Evolutionary conservation across 2,113 vertebrate species (phyloP), one percentile per base, ranked within the genome.

Genomic region (Muscicapa adusta): DNA sequence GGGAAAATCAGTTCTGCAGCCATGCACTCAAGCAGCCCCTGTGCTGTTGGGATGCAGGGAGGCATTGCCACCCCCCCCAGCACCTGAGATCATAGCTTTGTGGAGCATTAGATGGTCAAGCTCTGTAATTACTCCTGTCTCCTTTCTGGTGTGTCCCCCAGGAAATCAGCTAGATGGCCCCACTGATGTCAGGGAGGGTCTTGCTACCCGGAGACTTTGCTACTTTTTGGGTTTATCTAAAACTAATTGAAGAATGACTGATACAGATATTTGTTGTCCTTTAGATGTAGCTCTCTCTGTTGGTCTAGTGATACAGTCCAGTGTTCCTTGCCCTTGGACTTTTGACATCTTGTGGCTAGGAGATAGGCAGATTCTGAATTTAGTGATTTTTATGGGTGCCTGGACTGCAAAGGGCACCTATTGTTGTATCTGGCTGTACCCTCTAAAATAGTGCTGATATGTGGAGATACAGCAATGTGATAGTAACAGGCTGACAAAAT

Each of bases 1-100:
- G 23, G 38, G 11, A 66, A 70, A 50, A 85, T 50, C 1, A 1
- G 43, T 63, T 57, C 33, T 67, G 58, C 36, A 84, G 40, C 33
- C 22, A 6, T 2, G 11, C 0, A 18, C 14, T 20, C 3, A 6
- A 9, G 73, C 12, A 74, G 11, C 22, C 6, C 12, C n/a, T 0
- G 2, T 61, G 33, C 36, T 56, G 18, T 5, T 50, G 50, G n/a
- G 54, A 9, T 33, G 28, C n/a, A 45, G 26, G 36, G 47, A 51
- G 33, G 26, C 18, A 28, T 40, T 9, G 31, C 65, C 74, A 67
- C 20, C 38, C 38, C 12, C 12, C 34, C 5, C 3, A 7, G 63
- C 14, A 40, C 9, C 40, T 18, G 38, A 53, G 56, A 28, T 20
- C 2, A 1, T 6, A 62, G 26, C 10, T 42, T 34, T 34, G 8